Percentiles rank a stretch among this genome's conserved stretches.
Conservation (phyloP, 2,797 vertebrate species). For the Channa striata region DNA sequence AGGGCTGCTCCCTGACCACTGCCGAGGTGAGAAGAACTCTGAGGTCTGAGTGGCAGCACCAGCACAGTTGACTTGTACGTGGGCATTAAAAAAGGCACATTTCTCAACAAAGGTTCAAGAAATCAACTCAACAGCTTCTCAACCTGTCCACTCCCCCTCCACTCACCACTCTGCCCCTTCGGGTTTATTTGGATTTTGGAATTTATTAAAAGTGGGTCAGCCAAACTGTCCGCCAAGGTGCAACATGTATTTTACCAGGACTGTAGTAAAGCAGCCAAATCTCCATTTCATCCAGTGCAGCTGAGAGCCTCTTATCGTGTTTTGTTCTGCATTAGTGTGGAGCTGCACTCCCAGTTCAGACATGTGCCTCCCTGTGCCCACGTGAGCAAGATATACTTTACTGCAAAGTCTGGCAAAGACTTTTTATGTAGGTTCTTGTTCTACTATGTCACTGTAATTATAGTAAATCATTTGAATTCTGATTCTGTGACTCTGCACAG, state of each 20-base stretch:
- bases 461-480: neutral
- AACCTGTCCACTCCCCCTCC: slow-evolving; percentile 10
- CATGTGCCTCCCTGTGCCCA: slow-evolving; percentile 29
- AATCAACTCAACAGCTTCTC: slow-evolving; percentile 39
- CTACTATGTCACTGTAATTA: slow-evolving; percentile 13
- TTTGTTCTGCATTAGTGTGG: slow-evolving; percentile 59
- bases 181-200: slow-evolving; percentile 75
- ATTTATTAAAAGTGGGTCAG: slow-evolving; percentile 81
- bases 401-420: slow-evolving; percentile 14
- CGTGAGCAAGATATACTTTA: slow-evolving; percentile 20
- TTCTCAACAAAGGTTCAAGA: slow-evolving; percentile 52
- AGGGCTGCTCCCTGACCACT: slow-evolving; percentile 78
- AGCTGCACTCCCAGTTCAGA: slow-evolving; percentile 45
- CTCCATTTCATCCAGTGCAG: slow-evolving; percentile 52
- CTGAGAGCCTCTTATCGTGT: slow-evolving; percentile 64
- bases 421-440: slow-evolving; percentile 32
- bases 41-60: slow-evolving; percentile 70
- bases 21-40: slow-evolving; percentile 77
- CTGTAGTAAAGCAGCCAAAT: slow-evolving; percentile 62
- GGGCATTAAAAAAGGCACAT: neutral
- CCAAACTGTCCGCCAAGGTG: slow-evolving; percentile 73
- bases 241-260: slow-evolving; percentile 78
- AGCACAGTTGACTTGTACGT: slow-evolving; percentile 38
- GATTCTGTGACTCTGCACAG: slow-evolving; percentile 1
- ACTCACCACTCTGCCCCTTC: slow-evolving; percentile 39